Conservation (phyloP, 1,140 invertebrate species). For the Drosophila parabipectinata region DNA sequence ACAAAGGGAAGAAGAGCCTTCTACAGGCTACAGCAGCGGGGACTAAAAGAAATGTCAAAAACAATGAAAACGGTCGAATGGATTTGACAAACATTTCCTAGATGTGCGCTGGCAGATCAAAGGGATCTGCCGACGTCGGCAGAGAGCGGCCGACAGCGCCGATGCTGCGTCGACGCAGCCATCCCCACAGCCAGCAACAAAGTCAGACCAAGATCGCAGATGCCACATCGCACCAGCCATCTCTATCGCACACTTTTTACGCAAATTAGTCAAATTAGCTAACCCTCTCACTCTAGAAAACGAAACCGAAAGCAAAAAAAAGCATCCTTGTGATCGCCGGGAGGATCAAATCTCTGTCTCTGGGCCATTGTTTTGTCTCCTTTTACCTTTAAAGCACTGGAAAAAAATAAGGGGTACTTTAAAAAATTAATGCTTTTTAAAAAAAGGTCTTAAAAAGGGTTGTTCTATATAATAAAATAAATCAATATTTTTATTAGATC, state of each 20-base stretch:
- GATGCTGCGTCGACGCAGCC: not conserved
- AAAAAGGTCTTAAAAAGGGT: too few species aligned
- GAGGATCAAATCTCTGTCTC: constrained; percentile 1
- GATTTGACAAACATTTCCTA: constrained; percentile 84
- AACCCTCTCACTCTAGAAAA: constrained; percentile 15
- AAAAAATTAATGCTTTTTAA: too few species aligned
- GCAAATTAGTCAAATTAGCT: constrained; percentile 77
- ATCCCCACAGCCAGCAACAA: constrained; percentile 26
- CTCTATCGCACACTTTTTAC: constrained; percentile 1
- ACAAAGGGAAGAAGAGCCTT: not conserved
- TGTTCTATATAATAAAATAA: too few species aligned
- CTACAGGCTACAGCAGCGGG: constrained; percentile 24
- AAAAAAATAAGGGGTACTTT: not conserved
- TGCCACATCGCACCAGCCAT: constrained; percentile 14
- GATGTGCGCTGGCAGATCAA: constrained; percentile 83
- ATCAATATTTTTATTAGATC: too few species aligned
- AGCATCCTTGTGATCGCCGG: constrained; percentile 7
- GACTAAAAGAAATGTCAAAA: constrained; percentile 83
- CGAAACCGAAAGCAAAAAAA: constrained; percentile 22
- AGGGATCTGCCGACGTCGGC: constrained; percentile 49
- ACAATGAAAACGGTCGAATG: constrained; percentile 82
- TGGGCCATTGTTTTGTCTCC: constrained; percentile 1
- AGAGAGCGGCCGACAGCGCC: constrained; percentile 10
- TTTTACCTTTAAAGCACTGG: not conserved
- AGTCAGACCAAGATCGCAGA: constrained; percentile 23